These are phyloP conservation scores for Ceratina calcarata DNA, from an alignment of 1,140 invertebrate species.

Conservation along the genomic window DNA sequence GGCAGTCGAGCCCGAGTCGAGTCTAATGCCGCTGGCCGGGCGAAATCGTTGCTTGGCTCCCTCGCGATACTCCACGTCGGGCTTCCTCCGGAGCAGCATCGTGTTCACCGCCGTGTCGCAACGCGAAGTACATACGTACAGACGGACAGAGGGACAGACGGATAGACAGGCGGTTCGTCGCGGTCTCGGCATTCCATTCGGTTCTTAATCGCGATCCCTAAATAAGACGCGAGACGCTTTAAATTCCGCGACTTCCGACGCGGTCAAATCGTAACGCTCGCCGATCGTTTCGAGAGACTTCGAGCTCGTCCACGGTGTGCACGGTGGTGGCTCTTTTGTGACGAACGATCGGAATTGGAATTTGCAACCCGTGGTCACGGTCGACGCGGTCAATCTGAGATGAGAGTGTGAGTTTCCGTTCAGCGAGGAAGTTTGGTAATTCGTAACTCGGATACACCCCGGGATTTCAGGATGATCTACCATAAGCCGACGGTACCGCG, in stretches of 20 bases:
- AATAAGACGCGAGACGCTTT: slow-evolving; percentile 25
- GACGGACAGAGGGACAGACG: background rate
- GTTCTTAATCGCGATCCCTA: slow-evolving; percentile 14
- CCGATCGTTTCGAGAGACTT: slow-evolving; percentile 3
- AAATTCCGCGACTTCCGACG: slow-evolving; percentile 50
- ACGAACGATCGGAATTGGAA: background rate
- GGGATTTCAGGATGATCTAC: slow-evolving; percentile 73
- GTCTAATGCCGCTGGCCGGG: slow-evolving; percentile 51
- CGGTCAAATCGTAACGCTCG: slow-evolving; percentile 45
- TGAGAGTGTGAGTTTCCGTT: slow-evolving; percentile 15
- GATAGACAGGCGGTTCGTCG: slow-evolving; percentile 5
- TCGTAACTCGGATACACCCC: background rate
- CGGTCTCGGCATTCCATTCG: slow-evolving; percentile 18
- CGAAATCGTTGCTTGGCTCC: slow-evolving; percentile 51
- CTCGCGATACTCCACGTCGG: slow-evolving; percentile 64
- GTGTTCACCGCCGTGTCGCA: slow-evolving; percentile 23
- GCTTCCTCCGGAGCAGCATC: slow-evolving; percentile 67
- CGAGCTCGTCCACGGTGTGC: background rate
- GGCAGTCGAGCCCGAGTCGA: slow-evolving; percentile 28
- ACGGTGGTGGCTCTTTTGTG: background rate
- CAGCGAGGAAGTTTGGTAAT: background rate
- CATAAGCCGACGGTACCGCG: slow-evolving; percentile 79
- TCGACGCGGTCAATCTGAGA: background rate
- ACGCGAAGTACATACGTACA: no score
- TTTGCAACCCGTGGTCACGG: background rate